Evolutionary conservation across 1,140 invertebrate genomes (phyloP).

Genomic region (Phymorhynchus buccinoides): DNA sequence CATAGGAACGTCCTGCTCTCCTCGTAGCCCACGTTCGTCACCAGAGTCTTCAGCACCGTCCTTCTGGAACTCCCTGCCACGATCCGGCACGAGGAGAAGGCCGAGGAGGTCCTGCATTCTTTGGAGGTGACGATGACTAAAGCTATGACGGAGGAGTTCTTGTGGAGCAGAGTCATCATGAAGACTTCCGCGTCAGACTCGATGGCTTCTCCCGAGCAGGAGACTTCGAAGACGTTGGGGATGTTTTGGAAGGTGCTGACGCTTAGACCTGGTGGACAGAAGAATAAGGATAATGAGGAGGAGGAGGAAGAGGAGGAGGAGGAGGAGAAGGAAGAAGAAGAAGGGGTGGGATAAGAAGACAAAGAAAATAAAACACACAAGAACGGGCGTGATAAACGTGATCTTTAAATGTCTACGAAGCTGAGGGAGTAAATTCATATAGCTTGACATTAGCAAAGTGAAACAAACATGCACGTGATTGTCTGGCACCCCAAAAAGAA

Average conservation of each 20-base stretch:
- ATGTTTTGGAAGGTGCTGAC: slow-evolving; percentile 7
- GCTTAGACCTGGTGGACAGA: background rate
- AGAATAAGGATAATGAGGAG: too few relatives aligned
- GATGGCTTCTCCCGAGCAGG: slow-evolving; percentile 17
- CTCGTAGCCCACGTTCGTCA: background rate
- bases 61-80: background rate
- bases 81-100: slow-evolving; percentile 4
- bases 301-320: background rate
- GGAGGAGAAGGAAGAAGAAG: too few relatives aligned
- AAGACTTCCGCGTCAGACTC: background rate
- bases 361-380: too few relatives aligned
- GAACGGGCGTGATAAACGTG: too few relatives aligned
- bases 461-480: too few relatives aligned
- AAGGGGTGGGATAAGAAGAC: too few relatives aligned
- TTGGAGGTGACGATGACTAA: background rate
- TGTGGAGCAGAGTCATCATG: background rate
- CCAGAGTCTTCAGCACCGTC: slow-evolving; percentile 2
- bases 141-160: background rate
- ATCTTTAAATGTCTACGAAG: too few relatives aligned
- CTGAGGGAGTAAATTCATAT: too few relatives aligned
- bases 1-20: background rate
- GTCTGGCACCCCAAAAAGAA: too few relatives aligned
- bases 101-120: slow-evolving; percentile 9
- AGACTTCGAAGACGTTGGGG: slow-evolving; percentile 14
- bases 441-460: too few relatives aligned